Percentiles rank a stretch among this genome's conserved stretches.
Conservation (phyloP, 2,797 vertebrate species). For the Coracias cyanogaster region DNA sequence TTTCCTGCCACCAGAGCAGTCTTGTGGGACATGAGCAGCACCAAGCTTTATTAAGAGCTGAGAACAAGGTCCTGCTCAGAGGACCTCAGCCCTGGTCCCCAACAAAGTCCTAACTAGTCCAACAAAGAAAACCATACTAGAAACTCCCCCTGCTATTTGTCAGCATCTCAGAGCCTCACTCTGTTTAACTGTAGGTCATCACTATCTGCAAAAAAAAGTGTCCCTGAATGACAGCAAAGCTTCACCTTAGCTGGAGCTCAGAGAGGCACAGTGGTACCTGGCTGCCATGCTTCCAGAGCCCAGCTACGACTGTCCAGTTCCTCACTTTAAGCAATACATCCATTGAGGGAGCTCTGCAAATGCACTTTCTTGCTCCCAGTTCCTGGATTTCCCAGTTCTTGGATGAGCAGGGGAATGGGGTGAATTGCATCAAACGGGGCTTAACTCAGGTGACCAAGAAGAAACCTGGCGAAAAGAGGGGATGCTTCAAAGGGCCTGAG, state of each 20-base stretch:
- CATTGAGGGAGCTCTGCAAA: background rate
- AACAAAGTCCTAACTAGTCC: background rate
- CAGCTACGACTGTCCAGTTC: background rate
- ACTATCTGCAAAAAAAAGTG: background rate
- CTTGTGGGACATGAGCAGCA: background rate
- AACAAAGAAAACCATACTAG: background rate
- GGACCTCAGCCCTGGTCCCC: background rate
- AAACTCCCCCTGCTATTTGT: background rate
- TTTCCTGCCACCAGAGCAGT: background rate
- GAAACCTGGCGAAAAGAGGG: background rate
- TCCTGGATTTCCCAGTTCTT: background rate
- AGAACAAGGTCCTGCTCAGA: background rate
- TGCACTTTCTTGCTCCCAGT: background rate
- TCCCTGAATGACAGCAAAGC: background rate
- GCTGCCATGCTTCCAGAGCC: background rate
- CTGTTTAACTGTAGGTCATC: background rate
- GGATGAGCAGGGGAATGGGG: accelerated
- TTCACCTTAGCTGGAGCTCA: background rate
- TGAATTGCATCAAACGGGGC: accelerated
- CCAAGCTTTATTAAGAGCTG: background rate
- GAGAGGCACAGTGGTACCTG: accelerated
- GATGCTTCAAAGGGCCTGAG: background rate
- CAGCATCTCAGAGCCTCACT: background rate
- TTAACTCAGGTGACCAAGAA: background rate
- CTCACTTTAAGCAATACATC: background rate